Conservation (phyloP, 37 sponge, comb jelly and placozoan genomes). For the Spongilla lacustris region DNA sequence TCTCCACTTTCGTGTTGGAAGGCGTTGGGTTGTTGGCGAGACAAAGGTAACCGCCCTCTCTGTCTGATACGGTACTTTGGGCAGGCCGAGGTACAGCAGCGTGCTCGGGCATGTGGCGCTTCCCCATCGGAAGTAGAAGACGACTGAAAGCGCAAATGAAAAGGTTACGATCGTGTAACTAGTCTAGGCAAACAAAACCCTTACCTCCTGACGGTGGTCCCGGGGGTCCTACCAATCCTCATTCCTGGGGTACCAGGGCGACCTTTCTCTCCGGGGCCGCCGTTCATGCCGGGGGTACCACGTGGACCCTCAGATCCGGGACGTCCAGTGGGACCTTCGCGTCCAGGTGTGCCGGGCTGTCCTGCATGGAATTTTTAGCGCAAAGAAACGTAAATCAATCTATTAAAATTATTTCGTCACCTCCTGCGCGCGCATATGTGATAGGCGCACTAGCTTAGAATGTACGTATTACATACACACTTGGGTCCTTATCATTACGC, state of each 20-base stretch:
- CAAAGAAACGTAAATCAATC: too few relatives aligned
- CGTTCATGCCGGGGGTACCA: not conserved
- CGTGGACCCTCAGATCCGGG: not conserved
- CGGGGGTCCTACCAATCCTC: not conserved
- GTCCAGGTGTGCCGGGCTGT: not conserved
- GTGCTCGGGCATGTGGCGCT: not conserved
- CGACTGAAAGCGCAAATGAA: not conserved
- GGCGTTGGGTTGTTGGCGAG: not conserved
- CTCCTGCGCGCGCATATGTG: too few relatives aligned
- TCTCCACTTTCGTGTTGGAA: not conserved
- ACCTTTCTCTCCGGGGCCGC: not conserved
- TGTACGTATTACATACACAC: too few relatives aligned
- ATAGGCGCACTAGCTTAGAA: too few relatives aligned
- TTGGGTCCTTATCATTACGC: too few relatives aligned
- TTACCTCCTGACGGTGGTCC: not conserved
- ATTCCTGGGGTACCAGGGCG: not conserved
- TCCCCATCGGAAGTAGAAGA: not conserved
- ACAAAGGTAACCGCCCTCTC: not conserved
- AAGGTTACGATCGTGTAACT: not conserved
- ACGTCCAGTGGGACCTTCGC: not conserved
- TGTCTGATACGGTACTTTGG: not conserved
- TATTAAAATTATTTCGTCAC: too few relatives aligned
- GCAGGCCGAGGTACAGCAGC: not conserved
- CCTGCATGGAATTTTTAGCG: too few relatives aligned
- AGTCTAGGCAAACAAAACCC: not conserved